phyloP scores from a whole-genome alignment of 2,797 vertebrate species.

The Botia almorhae region DNA sequence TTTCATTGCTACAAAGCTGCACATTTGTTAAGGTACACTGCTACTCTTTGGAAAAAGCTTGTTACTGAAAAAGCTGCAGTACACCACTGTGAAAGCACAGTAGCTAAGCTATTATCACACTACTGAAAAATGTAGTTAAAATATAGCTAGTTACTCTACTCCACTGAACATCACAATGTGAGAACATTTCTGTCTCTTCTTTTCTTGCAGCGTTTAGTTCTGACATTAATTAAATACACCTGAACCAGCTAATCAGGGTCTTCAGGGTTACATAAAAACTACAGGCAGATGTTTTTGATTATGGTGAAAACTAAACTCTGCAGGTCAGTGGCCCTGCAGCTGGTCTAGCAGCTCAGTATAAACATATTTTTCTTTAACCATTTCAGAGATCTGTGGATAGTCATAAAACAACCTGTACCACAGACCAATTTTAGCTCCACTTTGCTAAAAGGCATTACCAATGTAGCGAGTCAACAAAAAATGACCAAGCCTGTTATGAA shows the following conservation, averaged over 20 bases:
- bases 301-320: conserved; percentile 17
- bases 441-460: conserved; percentile 24
- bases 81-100: too few relatives aligned
- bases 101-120: too few relatives aligned
- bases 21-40: too few relatives aligned
- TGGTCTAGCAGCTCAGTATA: conserved; percentile 2
- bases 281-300: not conserved
- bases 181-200: not conserved
- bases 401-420: not conserved
- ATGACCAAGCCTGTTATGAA: conserved; percentile 11
- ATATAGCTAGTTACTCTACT: too few relatives aligned
- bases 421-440: conserved; percentile 22
- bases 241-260: too few relatives aligned
- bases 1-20: too few relatives aligned
- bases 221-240: too few relatives aligned
- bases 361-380: conserved; percentile 21
- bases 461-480: not conserved
- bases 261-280: too few relatives aligned
- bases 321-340: not conserved
- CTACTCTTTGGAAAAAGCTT: too few relatives aligned
- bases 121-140: too few relatives aligned
- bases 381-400: conserved; percentile 19
- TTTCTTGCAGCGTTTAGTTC: not conserved
- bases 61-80: too few relatives aligned
- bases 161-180: too few relatives aligned